Base-by-base conservation (phyloP, 2,113 vertebrate genomes). In the Chionomys nivalis region DNA sequence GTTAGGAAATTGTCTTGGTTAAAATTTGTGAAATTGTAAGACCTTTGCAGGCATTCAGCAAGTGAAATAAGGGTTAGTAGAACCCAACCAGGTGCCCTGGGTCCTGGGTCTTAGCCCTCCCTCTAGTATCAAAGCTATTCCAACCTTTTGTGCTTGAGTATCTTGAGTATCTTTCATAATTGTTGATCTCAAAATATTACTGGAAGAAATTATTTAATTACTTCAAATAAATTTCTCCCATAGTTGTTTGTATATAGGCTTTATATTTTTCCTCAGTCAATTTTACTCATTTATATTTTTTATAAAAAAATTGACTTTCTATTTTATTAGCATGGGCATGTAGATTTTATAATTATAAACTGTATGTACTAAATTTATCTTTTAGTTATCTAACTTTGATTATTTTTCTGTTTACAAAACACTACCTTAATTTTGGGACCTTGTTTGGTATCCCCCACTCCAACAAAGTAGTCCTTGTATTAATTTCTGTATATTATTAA, bases 241-340 rank as follows among this genome's bases (percentile, higher is more conserved):
- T n/a, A 23, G 10, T 77, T 90, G 87, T 55, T 92, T 78, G n/a
- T 28, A 79, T 58, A 81, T 66, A 11, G 49, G 55, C 11, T 85
- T 92, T 52, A 26, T 72, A 70, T 28, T 65, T 94, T 91, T 63
- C 24, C 77, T 73, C 63, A 95, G 82, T 78, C 7, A 79, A 33
- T 82, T 95, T 85, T 79, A 90, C 36, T 76, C 49, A 96, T 86
- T 88, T 95, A 82, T 31, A 52, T 52, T 16, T 52, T 52, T 52
- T 52, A 55, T 55, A 55, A 55, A 55, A 55, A 17, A 1, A 81
- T 17, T 86, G 16, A 31, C 73, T 87, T 93, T 93, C n/a, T 49
- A 44, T 55, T 97, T 92, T 93, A 94, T 66, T 95, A 75, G 39
- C 52, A 91, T 33, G 87, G 24, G 9, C 24, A 36, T 16, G 49